These are phyloP conservation scores for Drosophila baimaii DNA, from an alignment of 1,140 invertebrate genomes.

Conservation along the genomic window DNA sequence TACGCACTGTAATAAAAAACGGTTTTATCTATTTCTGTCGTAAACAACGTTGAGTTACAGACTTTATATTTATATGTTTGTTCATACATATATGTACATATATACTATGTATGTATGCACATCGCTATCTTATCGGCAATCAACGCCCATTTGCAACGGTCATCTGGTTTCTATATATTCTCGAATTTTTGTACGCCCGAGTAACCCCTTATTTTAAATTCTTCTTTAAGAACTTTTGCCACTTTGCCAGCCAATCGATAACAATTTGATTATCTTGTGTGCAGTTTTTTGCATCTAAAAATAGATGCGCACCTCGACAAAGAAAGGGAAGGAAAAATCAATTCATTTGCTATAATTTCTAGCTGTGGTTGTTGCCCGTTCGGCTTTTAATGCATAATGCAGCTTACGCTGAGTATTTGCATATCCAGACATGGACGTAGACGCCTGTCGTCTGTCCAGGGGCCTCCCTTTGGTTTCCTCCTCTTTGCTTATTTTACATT, in stretches of 20 bases:
- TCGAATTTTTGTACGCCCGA: not conserved
- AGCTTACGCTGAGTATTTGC: conserved; percentile 65
- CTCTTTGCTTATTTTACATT: conserved; percentile 33
- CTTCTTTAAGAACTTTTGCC: conserved; percentile 30
- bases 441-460: conserved; percentile 22
- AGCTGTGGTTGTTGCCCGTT: conserved; percentile 1
- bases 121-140: conserved; percentile 29
- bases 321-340: conserved; percentile 39
- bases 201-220: not conserved
- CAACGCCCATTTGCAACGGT: conserved; percentile 2
- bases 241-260: conserved; percentile 25
- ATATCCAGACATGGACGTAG: conserved; percentile 52
- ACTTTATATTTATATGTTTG: too few species aligned
- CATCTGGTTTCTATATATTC: not conserved
- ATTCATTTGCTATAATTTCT: conserved; percentile 55
- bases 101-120: not conserved
- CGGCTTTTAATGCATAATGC: conserved; percentile 53
- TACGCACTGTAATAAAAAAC: not conserved
- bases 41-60: not conserved
- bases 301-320: conserved; percentile 33
- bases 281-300: conserved; percentile 52
- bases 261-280: conserved; percentile 48
- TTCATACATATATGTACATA: too few species aligned
- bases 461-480: conserved; percentile 19
- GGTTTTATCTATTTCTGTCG: not conserved